Evolutionary conservation across 2,113 vertebrate species (phyloP).

Genomic region (Tychaedon coryphoeus): DNA sequence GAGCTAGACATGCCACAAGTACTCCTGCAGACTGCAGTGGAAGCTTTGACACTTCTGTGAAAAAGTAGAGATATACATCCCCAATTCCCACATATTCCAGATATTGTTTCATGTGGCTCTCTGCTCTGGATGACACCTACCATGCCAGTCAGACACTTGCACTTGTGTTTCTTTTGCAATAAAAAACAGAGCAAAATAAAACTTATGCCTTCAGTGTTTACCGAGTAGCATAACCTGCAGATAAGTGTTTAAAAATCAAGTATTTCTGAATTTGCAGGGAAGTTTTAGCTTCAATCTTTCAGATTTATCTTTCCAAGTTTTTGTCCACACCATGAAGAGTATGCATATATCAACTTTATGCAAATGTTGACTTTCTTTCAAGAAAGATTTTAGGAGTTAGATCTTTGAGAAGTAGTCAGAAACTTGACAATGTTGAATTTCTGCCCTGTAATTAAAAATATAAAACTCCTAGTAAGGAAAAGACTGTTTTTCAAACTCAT

Average conservation of each 20-base stretch:
- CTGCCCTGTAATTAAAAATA: not conserved
- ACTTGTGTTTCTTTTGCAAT: not conserved
- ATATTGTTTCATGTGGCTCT: not conserved
- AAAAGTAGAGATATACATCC: not conserved
- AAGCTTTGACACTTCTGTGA: not conserved
- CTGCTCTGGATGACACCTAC: not conserved
- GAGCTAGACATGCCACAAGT: not conserved
- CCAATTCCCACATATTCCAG: not conserved
- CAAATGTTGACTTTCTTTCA: not conserved
- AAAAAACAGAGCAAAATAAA: not conserved
- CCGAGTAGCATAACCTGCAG: not conserved
- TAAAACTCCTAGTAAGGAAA: not conserved
- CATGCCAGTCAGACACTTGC: not conserved
- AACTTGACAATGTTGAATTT: not conserved
- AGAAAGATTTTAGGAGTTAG: not conserved
- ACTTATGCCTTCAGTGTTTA: not conserved
- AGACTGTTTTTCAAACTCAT: not conserved
- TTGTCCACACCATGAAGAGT: not conserved
- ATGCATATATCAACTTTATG: not conserved
- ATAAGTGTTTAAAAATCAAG: not conserved
- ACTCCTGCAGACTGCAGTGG: not conserved
- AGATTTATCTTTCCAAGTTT: not conserved
- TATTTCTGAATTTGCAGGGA: not conserved
- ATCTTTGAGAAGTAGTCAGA: not conserved
- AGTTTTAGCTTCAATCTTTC: not conserved